Conservation (phyloP, 2,797 vertebrate genomes). For the Ataeniobius toweri region DNA sequence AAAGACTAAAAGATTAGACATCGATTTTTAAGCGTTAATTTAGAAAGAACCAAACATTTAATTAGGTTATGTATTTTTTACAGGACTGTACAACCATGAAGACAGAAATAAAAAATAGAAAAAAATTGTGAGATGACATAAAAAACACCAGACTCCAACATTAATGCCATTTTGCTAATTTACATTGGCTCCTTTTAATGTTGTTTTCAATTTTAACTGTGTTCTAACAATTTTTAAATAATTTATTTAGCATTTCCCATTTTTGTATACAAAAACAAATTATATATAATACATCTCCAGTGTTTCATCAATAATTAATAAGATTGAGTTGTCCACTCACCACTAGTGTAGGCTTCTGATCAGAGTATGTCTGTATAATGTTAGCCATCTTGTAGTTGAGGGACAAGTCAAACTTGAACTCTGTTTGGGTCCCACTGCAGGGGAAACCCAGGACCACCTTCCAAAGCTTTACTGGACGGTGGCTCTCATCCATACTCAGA, state of each 20-base stretch:
- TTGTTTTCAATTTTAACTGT: too few relatives aligned
- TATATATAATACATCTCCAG: background rate
- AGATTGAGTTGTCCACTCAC: conserved; percentile 69
- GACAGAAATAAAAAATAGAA: background rate
- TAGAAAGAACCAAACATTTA: background rate
- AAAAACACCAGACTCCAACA: background rate
- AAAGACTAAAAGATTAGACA: too few relatives aligned
- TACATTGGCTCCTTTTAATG: too few relatives aligned
- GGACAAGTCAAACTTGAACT: conserved; percentile 95
- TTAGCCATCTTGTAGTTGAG: conserved; percentile 95
- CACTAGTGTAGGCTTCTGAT: conserved; percentile 94
- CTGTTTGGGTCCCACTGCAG: conserved; percentile 86
- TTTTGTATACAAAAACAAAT: too few relatives aligned
- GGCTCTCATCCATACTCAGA: conserved; percentile 92
- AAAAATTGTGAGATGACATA: background rate
- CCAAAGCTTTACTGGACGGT: conserved; percentile 94
- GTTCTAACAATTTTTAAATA: too few relatives aligned
- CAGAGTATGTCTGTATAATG: conserved; percentile 93
- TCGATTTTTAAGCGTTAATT: too few relatives aligned
- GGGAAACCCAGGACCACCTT: conserved; percentile 96
- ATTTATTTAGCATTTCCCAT: too few relatives aligned
- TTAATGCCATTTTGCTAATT: background rate
- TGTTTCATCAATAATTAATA: background rate
- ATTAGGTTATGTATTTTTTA: background rate
- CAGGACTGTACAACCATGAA: background rate